phyloP scores from a whole-genome alignment of 1,140 invertebrate species.

The Bombus picipes region DNA sequence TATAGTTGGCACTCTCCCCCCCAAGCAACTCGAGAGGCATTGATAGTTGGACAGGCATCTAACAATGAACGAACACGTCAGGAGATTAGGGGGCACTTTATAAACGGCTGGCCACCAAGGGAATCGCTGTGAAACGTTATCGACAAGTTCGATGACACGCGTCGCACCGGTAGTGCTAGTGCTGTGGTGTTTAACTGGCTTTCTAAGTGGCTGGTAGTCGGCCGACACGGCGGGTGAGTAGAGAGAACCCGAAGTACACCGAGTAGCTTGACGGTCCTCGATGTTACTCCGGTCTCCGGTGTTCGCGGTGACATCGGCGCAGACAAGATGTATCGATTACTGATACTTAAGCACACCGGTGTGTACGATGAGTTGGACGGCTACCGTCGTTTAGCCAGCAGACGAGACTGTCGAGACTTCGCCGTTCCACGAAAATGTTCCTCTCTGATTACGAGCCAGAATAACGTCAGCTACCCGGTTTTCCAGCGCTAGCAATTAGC shows the following conservation, averaged over 20 bases:
- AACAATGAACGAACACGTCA: slow-evolving; percentile 15
- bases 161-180: not conserved
- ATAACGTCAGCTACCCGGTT: not conserved
- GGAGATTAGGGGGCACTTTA: slow-evolving; percentile 46
- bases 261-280: slow-evolving; percentile 6
- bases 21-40: not conserved
- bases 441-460: not conserved
- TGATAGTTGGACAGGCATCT: slow-evolving; percentile 8
- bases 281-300: not conserved
- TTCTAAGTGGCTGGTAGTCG: not conserved
- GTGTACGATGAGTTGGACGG: not conserved
- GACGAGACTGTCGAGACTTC: not conserved
- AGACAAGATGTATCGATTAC: slow-evolving; percentile 57
- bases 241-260: not conserved
- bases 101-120: slow-evolving; percentile 14
- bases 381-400: not conserved
- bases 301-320: slow-evolving; percentile 43
- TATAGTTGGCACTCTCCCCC: not conserved
- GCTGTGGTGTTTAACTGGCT: not conserved
- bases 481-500: slow-evolving; percentile 2
- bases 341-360: slow-evolving; percentile 47
- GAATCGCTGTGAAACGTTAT: slow-evolving; percentile 19
- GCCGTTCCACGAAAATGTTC: not conserved
- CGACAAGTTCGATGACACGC: slow-evolving; percentile 16
- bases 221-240: slow-evolving; percentile 20